Evolutionary conservation across 2,888 invertebrate species (phyloP).

Genomic region (Phyllotreta cruciferae): DNA sequence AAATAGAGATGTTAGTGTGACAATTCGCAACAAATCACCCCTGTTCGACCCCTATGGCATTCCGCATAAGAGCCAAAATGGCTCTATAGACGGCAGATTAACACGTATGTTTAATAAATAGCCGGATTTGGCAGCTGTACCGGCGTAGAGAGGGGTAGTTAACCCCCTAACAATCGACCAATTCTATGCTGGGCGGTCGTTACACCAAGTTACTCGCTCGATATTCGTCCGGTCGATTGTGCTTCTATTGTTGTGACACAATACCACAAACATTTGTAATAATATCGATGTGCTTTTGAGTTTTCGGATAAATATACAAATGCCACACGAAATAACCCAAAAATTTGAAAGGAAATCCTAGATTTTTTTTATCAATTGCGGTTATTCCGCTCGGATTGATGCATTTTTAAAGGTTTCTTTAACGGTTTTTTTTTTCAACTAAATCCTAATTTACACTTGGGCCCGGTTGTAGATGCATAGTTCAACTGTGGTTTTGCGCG

Average conservation of each 20-base stretch:
- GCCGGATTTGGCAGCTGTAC: constrained; percentile 61
- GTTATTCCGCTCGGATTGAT: constrained; percentile 31
- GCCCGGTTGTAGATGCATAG: too few species aligned
- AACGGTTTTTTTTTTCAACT: constrained; percentile 4
- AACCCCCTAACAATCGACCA: constrained; percentile 47
- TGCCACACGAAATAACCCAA: constrained; percentile 35
- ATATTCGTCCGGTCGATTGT: constrained; percentile 43
- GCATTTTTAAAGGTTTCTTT: constrained; percentile 5
- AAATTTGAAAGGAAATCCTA: too few species aligned
- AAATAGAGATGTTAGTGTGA: constrained; percentile 58
- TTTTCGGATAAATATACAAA: constrained; percentile 52
- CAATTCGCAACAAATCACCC: constrained; percentile 55
- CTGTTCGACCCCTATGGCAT: constrained; percentile 14
- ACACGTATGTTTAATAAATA: constrained; percentile 64
- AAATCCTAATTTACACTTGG: too few species aligned
- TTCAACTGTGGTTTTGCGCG: too few species aligned
- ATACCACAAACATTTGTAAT: constrained; percentile 62
- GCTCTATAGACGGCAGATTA: constrained; percentile 56
- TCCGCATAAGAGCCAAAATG: constrained; percentile 33
- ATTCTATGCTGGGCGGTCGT: neutral
- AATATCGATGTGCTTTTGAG: constrained; percentile 62
- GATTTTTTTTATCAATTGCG: constrained; percentile 21
- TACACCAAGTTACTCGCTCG: neutral
- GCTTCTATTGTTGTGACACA: constrained; percentile 59
- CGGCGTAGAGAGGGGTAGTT: constrained; percentile 55